phyloP scores from a whole-genome alignment of 2,113 vertebrate species.

The Hippocampus abdominalis region DNA sequence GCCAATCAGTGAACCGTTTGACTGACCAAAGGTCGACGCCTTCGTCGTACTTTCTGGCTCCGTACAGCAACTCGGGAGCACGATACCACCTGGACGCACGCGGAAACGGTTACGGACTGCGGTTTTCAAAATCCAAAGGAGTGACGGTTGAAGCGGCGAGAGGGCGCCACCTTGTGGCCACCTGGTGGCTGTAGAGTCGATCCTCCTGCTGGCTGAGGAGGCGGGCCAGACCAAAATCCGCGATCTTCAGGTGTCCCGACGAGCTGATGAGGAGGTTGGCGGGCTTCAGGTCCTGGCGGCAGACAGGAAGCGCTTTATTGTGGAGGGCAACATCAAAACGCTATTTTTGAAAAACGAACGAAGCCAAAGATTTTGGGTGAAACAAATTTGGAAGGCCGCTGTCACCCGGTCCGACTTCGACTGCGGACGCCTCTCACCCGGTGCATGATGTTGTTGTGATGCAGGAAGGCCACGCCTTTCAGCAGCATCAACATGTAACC shows the following conservation, averaged over 20 bases:
- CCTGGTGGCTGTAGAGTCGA: slow-evolving; percentile 87
- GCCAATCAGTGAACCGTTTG: too few species aligned
- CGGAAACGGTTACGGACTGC: background rate
- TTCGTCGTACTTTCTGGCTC: slow-evolving; percentile 85
- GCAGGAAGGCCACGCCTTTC: slow-evolving; percentile 85
- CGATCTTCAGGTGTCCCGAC: slow-evolving; percentile 86
- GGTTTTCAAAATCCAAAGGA: too few species aligned
- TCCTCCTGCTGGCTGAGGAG: slow-evolving; percentile 71
- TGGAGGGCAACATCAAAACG: background rate
- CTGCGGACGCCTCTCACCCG: slow-evolving; percentile 62
- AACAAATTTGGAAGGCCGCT: background rate
- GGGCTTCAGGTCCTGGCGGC: slow-evolving; percentile 85
- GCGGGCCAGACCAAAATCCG: slow-evolving; percentile 83
- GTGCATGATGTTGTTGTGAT: slow-evolving; percentile 87
- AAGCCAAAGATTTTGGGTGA: background rate
- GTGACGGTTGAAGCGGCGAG: background rate
- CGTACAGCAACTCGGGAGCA: slow-evolving; percentile 86
- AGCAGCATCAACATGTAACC: slow-evolving; percentile 89
- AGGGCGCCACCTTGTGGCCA: slow-evolving; percentile 80
- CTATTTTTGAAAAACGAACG: background rate
- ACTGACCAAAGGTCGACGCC: slow-evolving; percentile 86
- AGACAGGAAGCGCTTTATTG: slow-evolving; percentile 3
- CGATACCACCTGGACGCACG: slow-evolving; percentile 80
- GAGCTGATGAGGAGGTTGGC: slow-evolving; percentile 89
- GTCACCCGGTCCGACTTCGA: background rate